Conservation (phyloP, 2,888 invertebrate genomes). For the Nomada fucata region DNA sequence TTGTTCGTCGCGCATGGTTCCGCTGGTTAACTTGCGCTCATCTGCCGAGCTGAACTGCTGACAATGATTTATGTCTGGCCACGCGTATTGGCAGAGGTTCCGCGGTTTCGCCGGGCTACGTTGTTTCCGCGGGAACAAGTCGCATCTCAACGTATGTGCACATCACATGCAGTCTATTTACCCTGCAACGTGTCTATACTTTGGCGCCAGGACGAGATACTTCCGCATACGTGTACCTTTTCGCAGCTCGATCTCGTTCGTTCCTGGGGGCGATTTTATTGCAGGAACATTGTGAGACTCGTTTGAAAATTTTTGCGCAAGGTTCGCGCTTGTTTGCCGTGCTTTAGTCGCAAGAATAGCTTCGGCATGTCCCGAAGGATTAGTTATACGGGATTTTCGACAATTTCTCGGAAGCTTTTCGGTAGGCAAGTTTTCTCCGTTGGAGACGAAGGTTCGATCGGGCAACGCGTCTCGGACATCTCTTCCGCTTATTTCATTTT, state of each 20-base stretch:
- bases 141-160: neutral
- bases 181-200: neutral
- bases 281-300: too few relatives aligned
- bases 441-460: neutral
- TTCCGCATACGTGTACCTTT: neutral
- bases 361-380: too few relatives aligned
- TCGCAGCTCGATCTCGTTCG: neutral
- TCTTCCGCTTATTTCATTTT: neutral
- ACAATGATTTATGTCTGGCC: conserved; percentile 63
- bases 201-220: too few relatives aligned
- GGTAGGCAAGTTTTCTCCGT: too few relatives aligned
- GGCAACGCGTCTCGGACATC: neutral
- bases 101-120: conserved; percentile 34
- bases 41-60: conserved; percentile 51
- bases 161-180: neutral
- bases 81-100: conserved; percentile 56
- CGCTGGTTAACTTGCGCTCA: conserved; percentile 40
- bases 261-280: too few relatives aligned
- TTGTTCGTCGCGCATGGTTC: conserved; percentile 30
- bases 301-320: too few relatives aligned
- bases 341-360: too few relatives aligned
- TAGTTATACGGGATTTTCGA: too few relatives aligned
- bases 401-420: too few relatives aligned
- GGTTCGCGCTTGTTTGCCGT: too few relatives aligned
- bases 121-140: conserved; percentile 22